Conservation (phyloP, 2,113 vertebrate genomes). For the Protomyctophum bolini region DNA sequence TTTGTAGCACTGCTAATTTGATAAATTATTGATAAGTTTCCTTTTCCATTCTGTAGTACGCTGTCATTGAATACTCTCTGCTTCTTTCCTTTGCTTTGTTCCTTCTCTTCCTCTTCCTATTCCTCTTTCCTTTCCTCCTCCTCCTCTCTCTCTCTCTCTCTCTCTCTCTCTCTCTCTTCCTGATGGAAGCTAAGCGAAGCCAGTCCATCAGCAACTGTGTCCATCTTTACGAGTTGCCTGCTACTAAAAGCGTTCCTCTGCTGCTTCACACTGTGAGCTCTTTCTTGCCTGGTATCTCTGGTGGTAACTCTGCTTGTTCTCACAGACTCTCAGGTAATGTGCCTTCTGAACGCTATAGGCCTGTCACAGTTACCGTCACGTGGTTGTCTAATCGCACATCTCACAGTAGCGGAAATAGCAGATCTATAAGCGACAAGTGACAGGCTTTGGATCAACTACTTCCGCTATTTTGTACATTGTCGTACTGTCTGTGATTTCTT, state of each 20-base stretch:
- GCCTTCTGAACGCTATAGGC: constrained; percentile 37
- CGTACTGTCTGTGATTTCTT: no score
- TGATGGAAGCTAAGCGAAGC: constrained; percentile 96
- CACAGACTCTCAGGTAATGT: constrained; percentile 97
- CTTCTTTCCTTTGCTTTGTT: background rate
- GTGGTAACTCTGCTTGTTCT: constrained; percentile 92
- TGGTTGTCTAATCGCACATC: no score
- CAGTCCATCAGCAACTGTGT: constrained; percentile 99
- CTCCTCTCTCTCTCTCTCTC: constrained; percentile 34
- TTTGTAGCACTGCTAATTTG: no score
- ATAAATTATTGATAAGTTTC: background rate
- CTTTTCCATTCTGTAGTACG: constrained; percentile 19
- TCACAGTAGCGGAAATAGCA: no score
- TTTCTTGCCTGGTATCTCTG: constrained; percentile 98
- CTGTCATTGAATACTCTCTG: constrained; percentile 47
- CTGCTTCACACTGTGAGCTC: constrained; percentile 98
- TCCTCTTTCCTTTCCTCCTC: constrained; percentile 23
- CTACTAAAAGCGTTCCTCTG: constrained; percentile 97
- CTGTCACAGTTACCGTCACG: no score
- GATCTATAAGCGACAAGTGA: no score
- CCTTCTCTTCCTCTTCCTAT: constrained; percentile 13
- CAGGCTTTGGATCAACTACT: no score
- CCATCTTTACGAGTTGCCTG: constrained; percentile 95
- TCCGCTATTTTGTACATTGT: no score
- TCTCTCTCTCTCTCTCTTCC: constrained; percentile 20